Conservation (phyloP, 2,113 vertebrate genomes). For the Oryctolagus cuniculus region DNA sequence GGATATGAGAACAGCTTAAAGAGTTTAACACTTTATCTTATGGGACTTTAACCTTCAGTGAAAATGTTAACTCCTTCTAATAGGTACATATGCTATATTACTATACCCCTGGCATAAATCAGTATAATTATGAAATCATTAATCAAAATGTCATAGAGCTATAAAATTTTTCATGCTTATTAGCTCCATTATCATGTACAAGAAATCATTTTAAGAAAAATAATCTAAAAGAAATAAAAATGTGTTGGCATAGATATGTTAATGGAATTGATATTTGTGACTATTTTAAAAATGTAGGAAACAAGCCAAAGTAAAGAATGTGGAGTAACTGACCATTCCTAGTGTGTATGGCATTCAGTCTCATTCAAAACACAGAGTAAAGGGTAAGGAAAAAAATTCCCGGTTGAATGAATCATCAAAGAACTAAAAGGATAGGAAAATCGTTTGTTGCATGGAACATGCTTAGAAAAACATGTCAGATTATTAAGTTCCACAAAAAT, state of each 20-base stretch:
- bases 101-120: not conserved
- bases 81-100: not conserved
- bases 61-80: not conserved
- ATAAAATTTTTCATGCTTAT: not conserved
- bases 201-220: not conserved
- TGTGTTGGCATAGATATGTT: not conserved
- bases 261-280: not conserved
- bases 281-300: not conserved
- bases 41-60: not conserved
- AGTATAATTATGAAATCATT: not conserved
- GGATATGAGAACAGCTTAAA: not conserved
- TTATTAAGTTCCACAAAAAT: not conserved
- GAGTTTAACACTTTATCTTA: not conserved
- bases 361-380: not conserved
- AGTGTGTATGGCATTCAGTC: not conserved
- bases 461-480: not conserved
- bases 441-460: not conserved
- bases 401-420: not conserved
- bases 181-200: not conserved
- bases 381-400: not conserved
- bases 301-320: not conserved
- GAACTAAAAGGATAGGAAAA: not conserved
- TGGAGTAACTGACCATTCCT: not conserved
- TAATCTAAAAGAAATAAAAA: not conserved
- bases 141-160: not conserved